Evolutionary conservation across 2,113 vertebrate genomes (phyloP).

Genomic region (Myrmecophaga tridactyla): DNA sequence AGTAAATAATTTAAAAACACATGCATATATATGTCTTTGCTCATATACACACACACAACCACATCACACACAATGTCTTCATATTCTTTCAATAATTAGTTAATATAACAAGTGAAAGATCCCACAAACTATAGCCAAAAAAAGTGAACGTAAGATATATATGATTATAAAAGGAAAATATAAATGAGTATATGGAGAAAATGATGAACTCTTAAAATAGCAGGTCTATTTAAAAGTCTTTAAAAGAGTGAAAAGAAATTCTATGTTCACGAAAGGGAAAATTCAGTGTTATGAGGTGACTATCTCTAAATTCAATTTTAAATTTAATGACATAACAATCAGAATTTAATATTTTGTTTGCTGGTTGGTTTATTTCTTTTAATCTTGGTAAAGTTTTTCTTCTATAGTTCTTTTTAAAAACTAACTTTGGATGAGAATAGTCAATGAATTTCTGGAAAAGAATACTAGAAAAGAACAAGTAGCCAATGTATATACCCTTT

Average conservation of each 20-base stretch:
- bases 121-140: not conserved
- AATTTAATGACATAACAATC: not conserved
- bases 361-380: too few relatives aligned
- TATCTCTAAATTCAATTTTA: not conserved
- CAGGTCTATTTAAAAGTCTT: not conserved
- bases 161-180: not conserved
- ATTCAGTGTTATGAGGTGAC: not conserved
- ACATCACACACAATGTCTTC: not conserved
- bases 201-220: not conserved
- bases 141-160: not conserved
- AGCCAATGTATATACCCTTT: not conserved
- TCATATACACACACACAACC: too few relatives aligned
- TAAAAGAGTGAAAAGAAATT: not conserved
- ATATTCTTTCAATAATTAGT: not conserved
- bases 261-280: not conserved
- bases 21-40: not conserved
- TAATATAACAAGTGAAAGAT: not conserved
- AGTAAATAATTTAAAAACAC: not conserved
- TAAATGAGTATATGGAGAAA: not conserved
- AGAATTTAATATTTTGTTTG: not conserved
- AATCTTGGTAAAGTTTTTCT: not conserved
- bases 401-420: not conserved
- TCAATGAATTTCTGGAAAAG: not conserved
- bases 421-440: not conserved
- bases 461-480: not conserved